These are phyloP conservation scores for Pseudochirops corinnae DNA, from an alignment of 2,797 vertebrate species.

Conservation along the genomic window DNA sequence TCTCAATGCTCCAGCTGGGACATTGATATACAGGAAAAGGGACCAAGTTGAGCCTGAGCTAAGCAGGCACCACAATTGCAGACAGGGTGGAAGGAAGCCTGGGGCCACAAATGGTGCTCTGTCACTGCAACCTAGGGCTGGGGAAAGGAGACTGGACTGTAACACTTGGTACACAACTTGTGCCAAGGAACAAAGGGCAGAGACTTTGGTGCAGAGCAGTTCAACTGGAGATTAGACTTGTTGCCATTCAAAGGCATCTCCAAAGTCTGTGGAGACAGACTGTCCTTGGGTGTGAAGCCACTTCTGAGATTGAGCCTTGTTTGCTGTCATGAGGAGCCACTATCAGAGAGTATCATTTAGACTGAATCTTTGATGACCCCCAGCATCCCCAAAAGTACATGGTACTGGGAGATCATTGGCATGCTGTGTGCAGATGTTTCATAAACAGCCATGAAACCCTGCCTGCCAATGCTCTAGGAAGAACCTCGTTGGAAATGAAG, in stretches of 20 bases:
- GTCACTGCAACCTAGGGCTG: not conserved
- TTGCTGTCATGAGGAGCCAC: not conserved
- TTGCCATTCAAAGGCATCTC: too few species aligned
- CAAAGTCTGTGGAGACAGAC: too few species aligned
- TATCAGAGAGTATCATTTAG: not conserved
- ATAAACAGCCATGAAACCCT: not conserved
- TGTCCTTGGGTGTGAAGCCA: not conserved
- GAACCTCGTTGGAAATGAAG: not conserved
- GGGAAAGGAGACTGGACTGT: too few species aligned
- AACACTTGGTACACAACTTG: too few species aligned
- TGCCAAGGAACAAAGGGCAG: not conserved
- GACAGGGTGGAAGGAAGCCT: not conserved
- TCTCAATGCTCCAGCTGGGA: not conserved
- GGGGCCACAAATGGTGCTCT: not conserved
- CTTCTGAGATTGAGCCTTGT: not conserved
- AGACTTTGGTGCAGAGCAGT: not conserved
- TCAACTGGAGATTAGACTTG: not conserved
- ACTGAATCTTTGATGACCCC: not conserved
- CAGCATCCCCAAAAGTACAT: not conserved
- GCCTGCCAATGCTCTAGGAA: not conserved
- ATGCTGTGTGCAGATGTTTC: not conserved
- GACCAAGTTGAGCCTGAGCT: not conserved
- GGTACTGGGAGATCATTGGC: not conserved
- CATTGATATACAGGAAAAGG: not conserved
- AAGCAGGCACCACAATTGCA: not conserved